A percentile compares a stretch with the other conserved stretches of the same genome.
Evolutionary conservation across 2,797 vertebrate genomes (phyloP).

Genomic region (Hippopotamyrus pictus): DNA sequence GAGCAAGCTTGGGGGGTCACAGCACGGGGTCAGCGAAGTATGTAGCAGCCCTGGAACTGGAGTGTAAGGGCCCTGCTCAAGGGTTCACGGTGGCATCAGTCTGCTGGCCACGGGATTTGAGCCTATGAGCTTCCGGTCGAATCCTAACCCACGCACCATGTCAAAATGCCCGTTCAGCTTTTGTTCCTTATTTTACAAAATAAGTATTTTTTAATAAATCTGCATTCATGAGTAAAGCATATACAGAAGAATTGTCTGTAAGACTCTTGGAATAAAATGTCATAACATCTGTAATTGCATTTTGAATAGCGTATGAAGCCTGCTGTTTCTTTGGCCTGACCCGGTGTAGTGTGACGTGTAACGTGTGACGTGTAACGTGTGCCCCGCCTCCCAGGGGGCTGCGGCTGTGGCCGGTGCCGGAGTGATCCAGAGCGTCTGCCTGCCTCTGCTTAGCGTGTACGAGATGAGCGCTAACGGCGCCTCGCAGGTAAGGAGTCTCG

Average conservation of each 20-base stretch:
- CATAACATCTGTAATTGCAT: not conserved
- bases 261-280: not conserved
- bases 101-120: not conserved
- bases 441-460: slow-evolving; percentile 89
- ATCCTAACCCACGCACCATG: not conserved
- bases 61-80: not conserved
- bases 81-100: not conserved
- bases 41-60: not conserved
- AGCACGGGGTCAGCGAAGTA: not conserved
- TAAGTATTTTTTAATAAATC: not conserved
- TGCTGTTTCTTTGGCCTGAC: not conserved
- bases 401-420: slow-evolving; percentile 85
- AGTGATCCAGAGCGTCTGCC: slow-evolving; percentile 83
- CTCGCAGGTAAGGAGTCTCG: slow-evolving; percentile 66
- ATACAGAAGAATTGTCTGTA: not conserved
- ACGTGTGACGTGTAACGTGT: not conserved
- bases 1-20: not conserved
- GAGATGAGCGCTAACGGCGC: slow-evolving; percentile 77
- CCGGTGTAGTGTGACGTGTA: not conserved
- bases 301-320: not conserved
- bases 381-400: slow-evolving; percentile 68
- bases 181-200: not conserved
- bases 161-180: not conserved
- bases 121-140: not conserved
- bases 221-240: not conserved